Percentiles rank a stretch among this genome's conserved stretches.
phyloP scores from a whole-genome alignment of 2,888 invertebrate genomes.

The Strigamia transsilvanica region DNA sequence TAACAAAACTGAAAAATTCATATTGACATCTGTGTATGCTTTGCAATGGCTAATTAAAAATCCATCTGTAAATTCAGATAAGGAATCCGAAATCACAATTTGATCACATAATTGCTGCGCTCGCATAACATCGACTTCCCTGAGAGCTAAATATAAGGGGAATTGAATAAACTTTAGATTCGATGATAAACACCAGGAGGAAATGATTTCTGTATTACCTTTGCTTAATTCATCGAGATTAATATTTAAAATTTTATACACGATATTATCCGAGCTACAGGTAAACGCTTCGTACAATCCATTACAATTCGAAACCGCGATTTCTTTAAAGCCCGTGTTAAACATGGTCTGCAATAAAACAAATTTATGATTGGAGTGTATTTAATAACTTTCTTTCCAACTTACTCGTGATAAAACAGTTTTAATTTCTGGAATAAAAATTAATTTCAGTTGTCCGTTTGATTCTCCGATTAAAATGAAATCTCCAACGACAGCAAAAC shows the following conservation, averaged over 20 bases:
- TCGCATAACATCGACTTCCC: neutral
- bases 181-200: neutral
- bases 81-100: neutral
- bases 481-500: neutral
- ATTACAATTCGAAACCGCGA: neutral
- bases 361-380: neutral
- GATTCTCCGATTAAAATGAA: neutral
- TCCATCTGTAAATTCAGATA: neutral
- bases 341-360: neutral
- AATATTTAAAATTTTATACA: neutral
- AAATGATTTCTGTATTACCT: neutral
- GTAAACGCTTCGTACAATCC: neutral
- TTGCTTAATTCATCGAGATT: neutral
- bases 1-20: neutral
- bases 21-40: neutral
- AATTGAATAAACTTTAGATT: neutral
- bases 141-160: neutral
- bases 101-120: neutral
- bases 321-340: neutral
- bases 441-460: constrained; percentile 3
- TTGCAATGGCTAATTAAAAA: neutral
- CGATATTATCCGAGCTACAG: neutral
- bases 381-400: neutral
- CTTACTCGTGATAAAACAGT: constrained; percentile 18
- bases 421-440: neutral